A percentile compares a stretch with the other conserved stretches of the same genome.
Evolutionary conservation across 2,113 vertebrate genomes (phyloP).

Genomic region (Jacana jacana): DNA sequence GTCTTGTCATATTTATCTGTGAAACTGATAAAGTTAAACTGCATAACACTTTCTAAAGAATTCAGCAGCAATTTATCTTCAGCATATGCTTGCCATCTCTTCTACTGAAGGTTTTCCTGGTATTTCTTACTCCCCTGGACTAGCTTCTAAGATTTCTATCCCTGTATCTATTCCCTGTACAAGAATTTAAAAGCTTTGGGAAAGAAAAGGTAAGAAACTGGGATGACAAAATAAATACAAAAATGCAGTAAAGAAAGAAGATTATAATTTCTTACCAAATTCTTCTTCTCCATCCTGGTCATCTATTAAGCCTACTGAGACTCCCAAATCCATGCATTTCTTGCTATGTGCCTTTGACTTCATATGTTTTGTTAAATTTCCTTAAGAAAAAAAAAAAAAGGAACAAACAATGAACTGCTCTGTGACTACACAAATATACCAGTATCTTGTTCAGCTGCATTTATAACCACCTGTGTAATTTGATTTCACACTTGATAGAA

Average conservation of each 20-base stretch:
- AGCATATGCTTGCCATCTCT: constrained; percentile 40
- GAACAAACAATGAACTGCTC: not conserved
- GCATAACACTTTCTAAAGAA: constrained; percentile 12
- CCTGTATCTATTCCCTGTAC: not conserved
- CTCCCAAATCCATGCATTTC: constrained; percentile 97
- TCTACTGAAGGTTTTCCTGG: not conserved
- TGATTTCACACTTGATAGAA: not conserved
- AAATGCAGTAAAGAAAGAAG: not conserved
- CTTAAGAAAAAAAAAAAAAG: constrained; percentile 69
- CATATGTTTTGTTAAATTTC: constrained; percentile 99
- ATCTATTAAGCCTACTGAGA: constrained; percentile 86
- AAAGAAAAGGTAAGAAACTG: not conserved
- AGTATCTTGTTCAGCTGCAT: not conserved
- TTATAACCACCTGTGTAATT: not conserved
- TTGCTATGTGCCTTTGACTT: constrained; percentile 99
- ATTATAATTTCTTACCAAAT: constrained; percentile 82
- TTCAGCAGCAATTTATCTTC: constrained; percentile 28
- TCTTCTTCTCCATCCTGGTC: constrained; percentile 96
- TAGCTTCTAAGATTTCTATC: not conserved
- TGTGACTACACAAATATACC: not conserved
- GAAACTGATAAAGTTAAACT: constrained; percentile 28
- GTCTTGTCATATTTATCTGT: constrained; percentile 36
- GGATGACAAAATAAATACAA: not conserved
- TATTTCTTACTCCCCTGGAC: not conserved
- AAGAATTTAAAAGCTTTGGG: not conserved